Evolutionary conservation across 2,888 invertebrate species (phyloP), one percentile per base, ranked within the genome.

Genomic region (Thereva unica): DNA sequence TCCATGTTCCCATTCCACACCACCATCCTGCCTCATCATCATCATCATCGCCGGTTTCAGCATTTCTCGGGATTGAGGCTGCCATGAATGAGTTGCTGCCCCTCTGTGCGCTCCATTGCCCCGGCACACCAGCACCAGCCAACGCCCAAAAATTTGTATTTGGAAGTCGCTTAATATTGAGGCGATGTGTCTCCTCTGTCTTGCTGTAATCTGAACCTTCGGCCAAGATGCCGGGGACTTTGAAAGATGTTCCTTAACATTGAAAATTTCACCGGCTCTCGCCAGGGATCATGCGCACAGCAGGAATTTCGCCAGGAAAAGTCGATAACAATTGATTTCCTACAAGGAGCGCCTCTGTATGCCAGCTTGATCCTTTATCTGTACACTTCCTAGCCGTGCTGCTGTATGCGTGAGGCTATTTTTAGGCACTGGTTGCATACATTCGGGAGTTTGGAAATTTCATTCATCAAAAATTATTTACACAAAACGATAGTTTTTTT

Each of bases 251-350:
- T 44, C 56, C 44, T 56, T 23, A 23, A 23, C 23, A 23, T 23
- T 23, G 23, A 23, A 23, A 23, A 23, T 23, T 23, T 23, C 23
- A 23, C 23, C 23, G 47, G 47, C 47, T 47, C 12, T n/a, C 10
- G n/a, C 2, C 12, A 10, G 12, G 9, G 47, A 35, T 42, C 56
- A 56, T 56, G 56, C 56, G 56, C 56, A 42, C 7, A 35, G 38
- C 6, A 5, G 6, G 1, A 4, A 10, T 7, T 41, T 35, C 23
- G 9, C 35, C 35, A 44, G 42, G 23, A 35, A 56, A 56, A 56
- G 56, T 56, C 56, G 56, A 56, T 56, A 56, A 56, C 56, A 56
- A 56, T 56, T 56, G 56, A 56, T 56, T 56, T 54, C 44, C 44
- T 9, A 44, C 42, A 23, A 8, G 44, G 23, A 56, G 34, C 5